Conservation (phyloP, 2,888 invertebrate species). For the Spodoptera picta region DNA sequence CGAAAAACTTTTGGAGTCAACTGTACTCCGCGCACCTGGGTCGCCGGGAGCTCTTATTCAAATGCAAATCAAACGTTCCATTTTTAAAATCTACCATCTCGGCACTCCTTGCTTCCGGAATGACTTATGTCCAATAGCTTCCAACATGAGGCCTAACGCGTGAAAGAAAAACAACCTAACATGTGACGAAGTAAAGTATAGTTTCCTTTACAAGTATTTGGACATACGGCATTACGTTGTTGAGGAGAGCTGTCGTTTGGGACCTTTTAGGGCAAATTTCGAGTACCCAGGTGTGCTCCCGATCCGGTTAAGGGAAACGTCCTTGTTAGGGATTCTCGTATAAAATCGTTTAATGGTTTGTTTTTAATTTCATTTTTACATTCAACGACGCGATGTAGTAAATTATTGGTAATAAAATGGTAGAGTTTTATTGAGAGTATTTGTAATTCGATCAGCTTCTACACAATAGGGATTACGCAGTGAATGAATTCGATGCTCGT, state of each 20-base stretch:
- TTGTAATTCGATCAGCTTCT: constrained; percentile 71
- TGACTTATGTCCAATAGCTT: constrained; percentile 84
- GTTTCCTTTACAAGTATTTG: constrained; percentile 42
- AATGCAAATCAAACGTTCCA: constrained; percentile 89
- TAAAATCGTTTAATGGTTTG: constrained; percentile 88
- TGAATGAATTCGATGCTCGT: constrained; percentile 64
- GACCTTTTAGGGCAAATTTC: constrained; percentile 86
- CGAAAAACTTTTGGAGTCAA: constrained; percentile 77
- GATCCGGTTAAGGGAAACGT: constrained; percentile 88
- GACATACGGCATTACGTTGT: constrained; percentile 64
- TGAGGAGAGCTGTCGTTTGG: constrained; percentile 77
- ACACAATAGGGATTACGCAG: constrained; percentile 63
- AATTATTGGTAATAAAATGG: constrained; percentile 82
- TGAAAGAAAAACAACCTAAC: constrained; percentile 63
- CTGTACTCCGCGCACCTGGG: constrained; percentile 87
- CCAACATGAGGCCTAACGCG: constrained; percentile 62
- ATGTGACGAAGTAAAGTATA: constrained; percentile 31
- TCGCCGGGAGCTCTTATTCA: constrained; percentile 88
- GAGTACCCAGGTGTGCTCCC: constrained; percentile 89
- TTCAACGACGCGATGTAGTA: constrained; percentile 79
- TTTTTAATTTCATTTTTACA: constrained; percentile 87
- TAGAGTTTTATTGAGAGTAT: constrained; percentile 76
- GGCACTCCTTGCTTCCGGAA: constrained; percentile 86
- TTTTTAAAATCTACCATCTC: constrained; percentile 89
- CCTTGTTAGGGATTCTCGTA: constrained; percentile 88